Percentiles rank a stretch among this genome's conserved stretches.
These are phyloP conservation scores for Zonitis immaculata DNA, from an alignment of 2,888 invertebrate species.

Conservation along the genomic window DNA sequence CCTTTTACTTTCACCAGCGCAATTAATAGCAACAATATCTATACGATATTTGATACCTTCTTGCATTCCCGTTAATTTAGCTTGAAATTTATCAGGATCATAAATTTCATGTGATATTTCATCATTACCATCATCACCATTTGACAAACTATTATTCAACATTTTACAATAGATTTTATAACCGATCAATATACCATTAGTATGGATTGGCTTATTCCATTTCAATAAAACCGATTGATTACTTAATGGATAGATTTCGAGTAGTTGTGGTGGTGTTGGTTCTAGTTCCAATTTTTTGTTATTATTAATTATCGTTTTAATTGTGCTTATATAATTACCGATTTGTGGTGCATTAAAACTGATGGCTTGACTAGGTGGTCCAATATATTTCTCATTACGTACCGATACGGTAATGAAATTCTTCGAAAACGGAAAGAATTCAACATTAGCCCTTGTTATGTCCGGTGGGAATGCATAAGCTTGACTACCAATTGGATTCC, in stretches of 20 bases:
- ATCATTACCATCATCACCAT: background rate
- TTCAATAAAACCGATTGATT: slow-evolving; percentile 32
- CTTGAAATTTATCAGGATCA: slow-evolving; percentile 35
- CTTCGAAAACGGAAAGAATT: slow-evolving; percentile 40
- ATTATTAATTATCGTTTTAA: background rate
- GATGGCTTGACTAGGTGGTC: slow-evolving; percentile 37
- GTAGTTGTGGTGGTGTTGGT: slow-evolving; percentile 33
- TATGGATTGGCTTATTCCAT: slow-evolving; percentile 37
- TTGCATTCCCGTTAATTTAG: slow-evolving; percentile 35
- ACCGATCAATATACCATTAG: slow-evolving; percentile 37
- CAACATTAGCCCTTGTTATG: slow-evolving; percentile 32
- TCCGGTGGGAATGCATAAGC: slow-evolving; percentile 38
- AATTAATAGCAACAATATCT: slow-evolving; percentile 37
- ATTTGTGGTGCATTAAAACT: slow-evolving; percentile 40
- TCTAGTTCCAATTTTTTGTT: slow-evolving; percentile 22
- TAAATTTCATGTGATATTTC: slow-evolving; percentile 19
- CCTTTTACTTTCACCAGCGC: slow-evolving; percentile 39
- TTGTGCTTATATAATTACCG: slow-evolving; percentile 25
- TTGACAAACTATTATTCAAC: slow-evolving; percentile 22
- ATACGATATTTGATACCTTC: slow-evolving; percentile 33
- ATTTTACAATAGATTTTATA: slow-evolving; percentile 38
- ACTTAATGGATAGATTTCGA: slow-evolving; percentile 35
- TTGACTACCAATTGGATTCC: slow-evolving; percentile 37
- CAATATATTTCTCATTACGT: slow-evolving; percentile 39
- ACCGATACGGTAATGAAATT: slow-evolving; percentile 40